Base-by-base conservation (phyloP, 2,797 vertebrate species). In the Pangasius djambal region DNA sequence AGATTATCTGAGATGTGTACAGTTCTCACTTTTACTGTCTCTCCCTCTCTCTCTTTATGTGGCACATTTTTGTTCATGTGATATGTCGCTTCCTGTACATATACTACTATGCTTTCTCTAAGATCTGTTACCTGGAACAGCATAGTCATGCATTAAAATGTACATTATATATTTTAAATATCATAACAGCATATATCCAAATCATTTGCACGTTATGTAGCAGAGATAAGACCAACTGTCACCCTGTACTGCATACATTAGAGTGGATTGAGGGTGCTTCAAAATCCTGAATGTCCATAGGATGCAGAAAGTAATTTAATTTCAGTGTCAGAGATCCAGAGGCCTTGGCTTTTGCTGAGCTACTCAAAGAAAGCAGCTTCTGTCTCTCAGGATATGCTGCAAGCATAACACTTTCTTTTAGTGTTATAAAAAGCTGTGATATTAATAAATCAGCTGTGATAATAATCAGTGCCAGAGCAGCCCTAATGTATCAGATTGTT, bases 291-390 rank as follows among this genome's bases (percentile, higher is more conserved):
- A 48, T n/a, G 44, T 77, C 44, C 44, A 28, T 77, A 77, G 44
- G 25, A 78, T 78, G 48, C 28, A 78, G 48, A 28, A 78, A 52
- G 22, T 22, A 69, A 61, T 22, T 86, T 65, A 28, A 15, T 86
- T 40, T 69, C 3, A 37, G 31, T 55, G 40, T 52, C 28, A 75
- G 57, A 37, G 44, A 50, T n/a, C 1, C 61, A 40, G 48, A 67
- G 44, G 63, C 61, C 15, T 79, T 93, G 92, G 90, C 91, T 92
- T 93, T 92, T 92, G 92, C 91, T 94, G 92, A 92, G 55, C 88
- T 50, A 0, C 37, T 6, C 72, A 90, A 87, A 91, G 90, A 89
- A 92, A 93, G 92, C 37, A 88, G 90, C 78, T 91, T 69, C 78
- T 34, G 75, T 84, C 91, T 92, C 90, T 90, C 34, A 89, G 93